A percentile compares a stretch with the other conserved stretches of the same genome.
phyloP scores from a whole-genome alignment of 2,888 invertebrate species.

The Drosophila macrospina region DNA sequence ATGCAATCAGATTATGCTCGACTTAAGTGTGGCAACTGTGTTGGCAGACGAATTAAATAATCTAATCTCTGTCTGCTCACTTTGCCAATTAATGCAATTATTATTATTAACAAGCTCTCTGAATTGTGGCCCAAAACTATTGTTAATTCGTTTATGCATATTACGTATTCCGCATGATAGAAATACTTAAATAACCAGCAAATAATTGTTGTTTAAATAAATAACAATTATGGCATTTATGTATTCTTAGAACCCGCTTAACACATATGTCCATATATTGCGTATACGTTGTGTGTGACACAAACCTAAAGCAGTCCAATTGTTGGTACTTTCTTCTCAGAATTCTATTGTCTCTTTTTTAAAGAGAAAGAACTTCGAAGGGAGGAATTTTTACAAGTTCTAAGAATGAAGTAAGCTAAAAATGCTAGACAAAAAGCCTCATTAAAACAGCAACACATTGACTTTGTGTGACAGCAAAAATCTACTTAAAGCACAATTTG shows the following conservation, averaged over 20 bases:
- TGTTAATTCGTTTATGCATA: too few species aligned
- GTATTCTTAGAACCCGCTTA: too few species aligned
- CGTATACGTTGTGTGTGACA: neutral
- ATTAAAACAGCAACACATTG: neutral
- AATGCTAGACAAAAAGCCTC: neutral
- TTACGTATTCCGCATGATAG: too few species aligned
- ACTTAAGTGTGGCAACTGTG: constrained; percentile 8
- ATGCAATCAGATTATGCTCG: constrained; percentile 6
- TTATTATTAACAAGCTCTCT: constrained; percentile 2
- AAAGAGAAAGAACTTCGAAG: too few species aligned
- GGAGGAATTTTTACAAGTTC: too few species aligned
- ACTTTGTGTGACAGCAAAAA: neutral
- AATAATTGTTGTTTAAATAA: neutral
- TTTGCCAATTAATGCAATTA: constrained; percentile 14
- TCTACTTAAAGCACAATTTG: constrained; percentile 3
- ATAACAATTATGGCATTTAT: neutral
- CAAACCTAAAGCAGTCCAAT: too few species aligned
- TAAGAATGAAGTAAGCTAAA: too few species aligned
- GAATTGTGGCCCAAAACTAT: too few species aligned
- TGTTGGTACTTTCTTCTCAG: too few species aligned
- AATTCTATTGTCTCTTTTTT: too few species aligned
- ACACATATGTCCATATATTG: neutral
- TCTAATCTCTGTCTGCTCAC: constrained; percentile 21
- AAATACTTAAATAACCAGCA: too few species aligned
- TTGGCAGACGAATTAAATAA: constrained; percentile 11